These are phyloP conservation scores for Dastarcus helophoroides DNA, from an alignment of 2,888 invertebrate species.

Conservation along the genomic window DNA sequence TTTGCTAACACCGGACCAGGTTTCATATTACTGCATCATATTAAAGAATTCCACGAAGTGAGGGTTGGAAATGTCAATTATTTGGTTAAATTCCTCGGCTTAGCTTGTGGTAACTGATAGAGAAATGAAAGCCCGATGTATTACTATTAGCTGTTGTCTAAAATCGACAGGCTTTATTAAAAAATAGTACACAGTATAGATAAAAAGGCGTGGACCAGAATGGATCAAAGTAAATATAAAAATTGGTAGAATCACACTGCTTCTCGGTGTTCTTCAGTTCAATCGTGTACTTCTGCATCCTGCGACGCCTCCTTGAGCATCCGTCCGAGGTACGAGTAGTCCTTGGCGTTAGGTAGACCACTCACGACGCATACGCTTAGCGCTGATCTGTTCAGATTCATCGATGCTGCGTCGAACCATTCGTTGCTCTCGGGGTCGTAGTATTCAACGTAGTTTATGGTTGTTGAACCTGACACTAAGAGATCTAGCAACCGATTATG, in stretches of 20 bases:
- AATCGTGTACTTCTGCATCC: slow-evolving; percentile 21
- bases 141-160: too few species aligned
- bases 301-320: slow-evolving; percentile 24
- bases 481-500: slow-evolving; percentile 13
- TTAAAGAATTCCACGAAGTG: too few species aligned
- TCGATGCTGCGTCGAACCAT: slow-evolving; percentile 60
- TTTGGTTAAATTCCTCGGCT: too few species aligned
- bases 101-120: too few species aligned
- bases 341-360: slow-evolving; percentile 56
- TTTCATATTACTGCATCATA: too few species aligned
- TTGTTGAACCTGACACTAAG: slow-evolving; percentile 47
- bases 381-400: slow-evolving; percentile 74
- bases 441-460: slow-evolving; percentile 65
- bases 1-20: too few species aligned
- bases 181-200: slow-evolving; percentile 18
- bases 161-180: slow-evolving; percentile 11
- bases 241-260: slow-evolving; percentile 8
- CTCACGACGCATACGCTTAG: slow-evolving; percentile 66
- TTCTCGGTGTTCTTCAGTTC: slow-evolving; percentile 10
- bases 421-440: slow-evolving; percentile 50
- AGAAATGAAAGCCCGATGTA: too few species aligned
- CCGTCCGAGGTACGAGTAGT: slow-evolving; percentile 45
- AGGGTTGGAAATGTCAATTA: too few species aligned
- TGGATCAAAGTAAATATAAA: slow-evolving; percentile 13
- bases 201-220: slow-evolving; percentile 29